A percentile compares a stretch with the other conserved stretches of the same genome.
Evolutionary conservation across 53 echinoderm and acorn worm genomes (phyloP).

Genomic region (Mesocentrotus franciscanus): DNA sequence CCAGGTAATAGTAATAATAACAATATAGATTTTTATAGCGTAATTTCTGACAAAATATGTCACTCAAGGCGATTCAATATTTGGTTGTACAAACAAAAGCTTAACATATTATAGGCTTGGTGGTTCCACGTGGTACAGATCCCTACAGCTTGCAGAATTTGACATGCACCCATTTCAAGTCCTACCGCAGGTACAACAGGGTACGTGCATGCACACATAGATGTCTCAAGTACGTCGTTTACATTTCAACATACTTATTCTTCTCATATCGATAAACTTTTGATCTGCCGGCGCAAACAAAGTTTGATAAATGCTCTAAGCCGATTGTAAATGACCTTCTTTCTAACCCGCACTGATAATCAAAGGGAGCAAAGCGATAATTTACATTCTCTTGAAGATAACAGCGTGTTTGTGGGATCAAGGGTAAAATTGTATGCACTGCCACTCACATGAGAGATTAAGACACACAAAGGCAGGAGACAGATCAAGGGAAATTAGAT

Average conservation of each 20-base stretch:
- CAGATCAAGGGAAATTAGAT: not conserved
- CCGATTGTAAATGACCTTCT: not conserved
- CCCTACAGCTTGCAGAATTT: too few relatives aligned
- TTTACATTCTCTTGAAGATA: not conserved
- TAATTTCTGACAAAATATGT: too few relatives aligned
- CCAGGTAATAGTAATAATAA: too few relatives aligned
- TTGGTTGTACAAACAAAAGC: too few relatives aligned
- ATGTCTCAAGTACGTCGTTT: not conserved
- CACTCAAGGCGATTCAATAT: too few relatives aligned
- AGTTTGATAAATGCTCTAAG: not conserved
- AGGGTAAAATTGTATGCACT: not conserved
- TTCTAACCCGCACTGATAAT: not conserved
- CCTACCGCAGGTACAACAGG: not conserved
- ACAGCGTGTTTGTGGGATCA: not conserved
- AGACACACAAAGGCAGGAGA: not conserved
- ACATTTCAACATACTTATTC: not conserved
- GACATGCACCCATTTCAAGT: too few relatives aligned
- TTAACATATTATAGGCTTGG: too few relatives aligned
- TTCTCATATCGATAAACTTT: constrained; percentile 2
- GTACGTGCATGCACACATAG: not conserved
- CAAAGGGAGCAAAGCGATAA: not conserved
- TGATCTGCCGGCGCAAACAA: not conserved
- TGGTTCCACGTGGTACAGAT: not conserved
- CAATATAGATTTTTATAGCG: too few relatives aligned
- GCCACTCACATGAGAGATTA: not conserved